Base-by-base conservation (phyloP, 92 coral and sea anemone species). In the Epizoanthus stellaris region DNA sequence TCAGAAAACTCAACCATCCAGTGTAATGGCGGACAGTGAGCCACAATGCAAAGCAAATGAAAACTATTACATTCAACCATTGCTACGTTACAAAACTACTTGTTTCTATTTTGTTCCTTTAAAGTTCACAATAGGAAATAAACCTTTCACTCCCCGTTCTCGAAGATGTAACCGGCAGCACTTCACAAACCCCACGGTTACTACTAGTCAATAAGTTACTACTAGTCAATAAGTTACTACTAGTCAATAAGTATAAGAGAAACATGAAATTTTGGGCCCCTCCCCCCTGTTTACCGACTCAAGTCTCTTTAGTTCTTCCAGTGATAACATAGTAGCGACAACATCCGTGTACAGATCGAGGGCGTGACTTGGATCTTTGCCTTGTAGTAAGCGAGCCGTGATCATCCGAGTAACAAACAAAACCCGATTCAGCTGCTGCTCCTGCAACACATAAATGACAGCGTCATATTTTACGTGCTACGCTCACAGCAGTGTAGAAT, bases 331-430 rank as follows among this genome's bases (percentile, higher is more conserved):
- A 42, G 92, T 90, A 8, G 84, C 87, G 38, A 94, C 89, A 76
- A 86, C 98, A 85, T 94, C 98, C 86, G 75, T 62, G 80, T 94
- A 94, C 43, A 92, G 84, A 57, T 12, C 76, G 65, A 92, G 91
- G 16, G 95, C 82, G 61, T 85, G 90, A 38, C 67, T 73, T n/a
- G 87, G 80, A 58, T 94, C 94, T 80, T 88, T 90, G 63, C 90
- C 62, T 62, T 94, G 98, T 0, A 94, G 87, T 23, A 94, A 58
- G 63, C 98, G 80, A 34, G 98, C 98, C 5, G 98, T 91, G 19
- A 94, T 94, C 93, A 94, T 92, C 72, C 95, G 88, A 52, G 98
- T 94, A 20, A 94, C 88, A 75, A 87, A 85, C 65, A 94, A 70
- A 40, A 92, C 89, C 77, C 93, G 88, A 66, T 92, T 88, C 3